These are phyloP conservation scores for Strigamia maritima DNA, from an alignment of 2,888 invertebrate species.

Conservation along the genomic window DNA sequence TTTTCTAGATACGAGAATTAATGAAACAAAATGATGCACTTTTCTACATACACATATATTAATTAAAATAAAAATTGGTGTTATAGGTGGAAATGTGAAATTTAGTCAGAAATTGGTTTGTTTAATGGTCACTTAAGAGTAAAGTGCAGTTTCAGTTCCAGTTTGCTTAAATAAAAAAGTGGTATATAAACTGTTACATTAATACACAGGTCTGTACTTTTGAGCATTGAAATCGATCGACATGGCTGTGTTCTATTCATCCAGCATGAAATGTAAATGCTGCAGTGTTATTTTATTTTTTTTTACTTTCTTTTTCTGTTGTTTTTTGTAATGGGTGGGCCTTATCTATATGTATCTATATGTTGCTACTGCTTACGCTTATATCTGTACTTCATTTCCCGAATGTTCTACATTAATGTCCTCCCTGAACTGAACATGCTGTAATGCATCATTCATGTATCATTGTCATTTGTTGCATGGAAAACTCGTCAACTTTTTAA, in stretches of 20 bases:
- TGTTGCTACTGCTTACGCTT: slow-evolving; percentile 10
- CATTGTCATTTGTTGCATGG: slow-evolving; percentile 22
- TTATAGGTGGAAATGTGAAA: too few species aligned
- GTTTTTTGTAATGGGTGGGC: background rate
- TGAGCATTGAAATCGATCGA: slow-evolving; percentile 22
- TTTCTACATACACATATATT: too few species aligned
- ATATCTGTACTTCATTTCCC: background rate
- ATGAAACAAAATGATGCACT: too few species aligned
- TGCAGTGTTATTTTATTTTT: background rate
- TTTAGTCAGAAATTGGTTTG: too few species aligned
- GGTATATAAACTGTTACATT: slow-evolving; percentile 29
- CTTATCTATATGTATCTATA: background rate
- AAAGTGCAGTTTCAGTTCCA: background rate
- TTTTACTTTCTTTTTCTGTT: background rate
- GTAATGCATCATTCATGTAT: slow-evolving; percentile 21
- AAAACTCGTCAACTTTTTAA: background rate
- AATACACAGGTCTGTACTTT: slow-evolving; percentile 38
- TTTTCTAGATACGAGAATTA: too few species aligned
- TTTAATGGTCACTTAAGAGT: background rate
- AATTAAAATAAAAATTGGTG: too few species aligned
- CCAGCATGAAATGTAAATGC: background rate
- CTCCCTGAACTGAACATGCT: background rate
- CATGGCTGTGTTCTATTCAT: slow-evolving; percentile 8
- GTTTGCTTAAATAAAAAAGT: background rate
- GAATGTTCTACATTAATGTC: background rate